These are phyloP conservation scores for Dryobota labecula DNA, from an alignment of 2,888 invertebrate genomes.

Conservation along the genomic window DNA sequence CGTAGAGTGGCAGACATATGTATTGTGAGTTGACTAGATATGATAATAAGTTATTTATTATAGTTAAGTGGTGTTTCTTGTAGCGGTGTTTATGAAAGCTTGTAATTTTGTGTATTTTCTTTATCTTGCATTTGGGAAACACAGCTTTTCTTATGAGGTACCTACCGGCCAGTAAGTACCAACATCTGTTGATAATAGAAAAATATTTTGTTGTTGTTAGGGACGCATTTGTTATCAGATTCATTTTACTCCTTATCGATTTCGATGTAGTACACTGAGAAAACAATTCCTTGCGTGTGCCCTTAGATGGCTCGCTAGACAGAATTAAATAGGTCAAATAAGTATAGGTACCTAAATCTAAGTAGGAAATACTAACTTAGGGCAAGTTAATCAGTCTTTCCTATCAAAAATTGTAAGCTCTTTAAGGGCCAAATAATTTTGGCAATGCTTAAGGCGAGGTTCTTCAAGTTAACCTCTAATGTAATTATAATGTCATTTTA, in stretches of 20 bases:
- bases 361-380: too few species aligned
- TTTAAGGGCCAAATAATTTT: too few species aligned
- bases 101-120: slow-evolving; percentile 22
- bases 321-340: too few species aligned
- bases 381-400: too few species aligned
- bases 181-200: neutral
- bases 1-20: slow-evolving; percentile 48
- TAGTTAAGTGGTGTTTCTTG: slow-evolving; percentile 37
- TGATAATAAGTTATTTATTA: slow-evolving; percentile 47
- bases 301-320: too few species aligned
- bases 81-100: slow-evolving; percentile 26
- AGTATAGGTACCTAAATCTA: too few species aligned
- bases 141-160: neutral
- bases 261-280: too few species aligned
- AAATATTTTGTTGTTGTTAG: neutral
- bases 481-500: too few species aligned
- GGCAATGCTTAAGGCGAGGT: neutral
- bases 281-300: too few species aligned
- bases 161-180: neutral
- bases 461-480: too few species aligned
- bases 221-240: neutral
- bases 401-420: too few species aligned
- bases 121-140: slow-evolving; percentile 25
- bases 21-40: slow-evolving; percentile 30
- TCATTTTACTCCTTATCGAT: too few species aligned